These are phyloP conservation scores for Drosophila pseudoobscura DNA, from an alignment of 1,140 invertebrate genomes.

Conservation along the genomic window DNA sequence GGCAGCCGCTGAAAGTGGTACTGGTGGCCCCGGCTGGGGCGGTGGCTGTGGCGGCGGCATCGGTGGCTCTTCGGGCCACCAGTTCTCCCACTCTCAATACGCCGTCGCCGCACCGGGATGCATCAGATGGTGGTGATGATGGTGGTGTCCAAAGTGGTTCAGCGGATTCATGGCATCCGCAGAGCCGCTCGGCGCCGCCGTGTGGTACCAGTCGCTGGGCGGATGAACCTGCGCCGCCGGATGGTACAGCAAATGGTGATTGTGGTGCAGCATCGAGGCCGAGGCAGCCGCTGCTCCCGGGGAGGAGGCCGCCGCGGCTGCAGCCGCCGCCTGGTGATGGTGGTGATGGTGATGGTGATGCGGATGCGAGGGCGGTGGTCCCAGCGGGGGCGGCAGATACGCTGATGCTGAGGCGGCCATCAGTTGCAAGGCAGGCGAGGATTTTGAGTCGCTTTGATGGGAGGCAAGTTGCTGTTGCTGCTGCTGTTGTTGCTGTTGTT, in stretches of 20 bases:
- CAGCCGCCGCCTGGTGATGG: slow-evolving; percentile 46
- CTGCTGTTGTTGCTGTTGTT: slow-evolving; percentile 58
- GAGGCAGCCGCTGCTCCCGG: slow-evolving; percentile 58
- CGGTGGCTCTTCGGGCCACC: slow-evolving; percentile 69
- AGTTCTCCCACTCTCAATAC: slow-evolving; percentile 84
- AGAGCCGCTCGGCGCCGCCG: slow-evolving; percentile 84
- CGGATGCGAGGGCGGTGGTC: slow-evolving; percentile 74
- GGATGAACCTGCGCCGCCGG: slow-evolving; percentile 82
- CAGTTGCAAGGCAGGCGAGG: slow-evolving; percentile 70
- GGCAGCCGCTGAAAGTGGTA: slow-evolving; percentile 19
- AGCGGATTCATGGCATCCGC: slow-evolving; percentile 87
- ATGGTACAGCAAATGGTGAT: slow-evolving; percentile 82
- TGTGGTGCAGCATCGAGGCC: slow-evolving; percentile 78
- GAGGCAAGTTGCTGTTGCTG: slow-evolving; percentile 46
- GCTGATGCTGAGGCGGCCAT: slow-evolving; percentile 72
- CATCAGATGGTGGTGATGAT: slow-evolving; percentile 84
- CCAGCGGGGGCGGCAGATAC: slow-evolving; percentile 76
- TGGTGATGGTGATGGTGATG: slow-evolving; percentile 63
- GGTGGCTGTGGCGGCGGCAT: slow-evolving; percentile 16
- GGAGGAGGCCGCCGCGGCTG: slow-evolving; percentile 53
- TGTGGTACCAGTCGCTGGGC: slow-evolving; percentile 79
- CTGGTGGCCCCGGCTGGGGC: slow-evolving; percentile 18
- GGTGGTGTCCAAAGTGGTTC: slow-evolving; percentile 85
- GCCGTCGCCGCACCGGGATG: slow-evolving; percentile 85
- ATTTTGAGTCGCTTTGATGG: slow-evolving; percentile 58